Evolutionary conservation across 2,797 vertebrate genomes (phyloP), one percentile per base, ranked within the genome.

Genomic region (Synaphobranchus kaupii): DNA sequence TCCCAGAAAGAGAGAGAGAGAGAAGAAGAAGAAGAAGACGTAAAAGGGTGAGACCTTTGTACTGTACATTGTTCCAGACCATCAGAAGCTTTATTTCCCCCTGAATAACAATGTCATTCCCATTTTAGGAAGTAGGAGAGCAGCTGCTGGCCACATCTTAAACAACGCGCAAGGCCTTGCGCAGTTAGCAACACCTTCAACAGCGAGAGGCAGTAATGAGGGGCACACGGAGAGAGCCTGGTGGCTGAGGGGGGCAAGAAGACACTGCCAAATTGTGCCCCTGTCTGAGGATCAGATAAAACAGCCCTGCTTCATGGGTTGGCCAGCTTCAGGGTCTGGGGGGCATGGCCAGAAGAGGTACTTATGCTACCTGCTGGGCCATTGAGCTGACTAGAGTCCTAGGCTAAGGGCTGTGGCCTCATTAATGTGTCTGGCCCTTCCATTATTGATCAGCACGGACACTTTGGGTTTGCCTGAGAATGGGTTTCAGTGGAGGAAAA

Each of bases 61-160:
- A 25, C 20, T 52, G 48, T 39, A 82, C 10, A 82, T 48, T 48
- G 78, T 52, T 82, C 44, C 25, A 52, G 34, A 44, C 76, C 76
- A 47, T 47, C 7, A 20, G 76, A 3, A 8, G 22, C 22, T 50
- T 82, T 48, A 50, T 28, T 81, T 20, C n/a, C 20, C 39, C 12
- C 25, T 50, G 78, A 13, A 82, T 52, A 82, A 52, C 78, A 50
- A 28, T 82, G 47, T 52, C 44, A 52, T 82, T 48, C 47, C 78
- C 78, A 82, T 82, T 50, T 44, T 50, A 82, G 78, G 78, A 82
- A 28, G 25, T 28, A 81, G 17, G 78, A 28, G 47, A 50, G 78
- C 22, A 17, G 78, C 78, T 25, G 78, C 25, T 22, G 5, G 47
- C 78, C 44, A 82, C 78, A 50, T 52, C 78, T 50, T 50, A 82